A percentile compares a stretch with the other conserved stretches of the same genome.
Conservation (phyloP, 2,888 invertebrate genomes). For the Maniola hyperantus region DNA sequence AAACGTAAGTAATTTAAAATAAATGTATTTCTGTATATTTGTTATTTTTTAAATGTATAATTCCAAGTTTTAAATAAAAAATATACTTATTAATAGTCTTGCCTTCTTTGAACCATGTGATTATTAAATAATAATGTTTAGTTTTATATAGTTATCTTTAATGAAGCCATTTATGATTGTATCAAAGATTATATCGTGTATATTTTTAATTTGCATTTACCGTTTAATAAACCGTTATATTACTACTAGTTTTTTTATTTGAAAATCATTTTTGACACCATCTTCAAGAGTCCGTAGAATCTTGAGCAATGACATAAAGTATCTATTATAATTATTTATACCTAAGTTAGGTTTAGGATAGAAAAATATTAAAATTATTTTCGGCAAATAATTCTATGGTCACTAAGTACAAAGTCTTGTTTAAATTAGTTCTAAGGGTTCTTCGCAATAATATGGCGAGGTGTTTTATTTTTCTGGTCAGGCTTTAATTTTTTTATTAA, state of each 20-base stretch:
- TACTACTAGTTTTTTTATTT: constrained; percentile 24
- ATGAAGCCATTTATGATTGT: constrained; percentile 35
- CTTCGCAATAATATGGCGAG: no score
- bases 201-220: constrained; percentile 78
- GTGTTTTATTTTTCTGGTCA: no score
- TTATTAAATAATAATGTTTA: constrained; percentile 58
- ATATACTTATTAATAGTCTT: constrained; percentile 56
- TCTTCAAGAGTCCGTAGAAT: no score
- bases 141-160: constrained; percentile 25
- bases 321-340: no score
- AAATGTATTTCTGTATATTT: constrained; percentile 45
- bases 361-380: no score
- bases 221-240: constrained; percentile 70
- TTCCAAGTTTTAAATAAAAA: constrained; percentile 42
- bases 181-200: constrained; percentile 58
- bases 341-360: no score
- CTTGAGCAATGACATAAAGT: no score
- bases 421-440: no score
- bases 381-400: no score
- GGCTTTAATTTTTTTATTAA: no score
- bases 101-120: constrained; percentile 52
- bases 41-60: constrained; percentile 31
- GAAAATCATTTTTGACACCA: neutral
- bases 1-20: constrained; percentile 1
- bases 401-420: no score